These are phyloP conservation scores for Ranitomeya imitator DNA, from an alignment of 2,113 vertebrate genomes.

Conservation along the genomic window DNA sequence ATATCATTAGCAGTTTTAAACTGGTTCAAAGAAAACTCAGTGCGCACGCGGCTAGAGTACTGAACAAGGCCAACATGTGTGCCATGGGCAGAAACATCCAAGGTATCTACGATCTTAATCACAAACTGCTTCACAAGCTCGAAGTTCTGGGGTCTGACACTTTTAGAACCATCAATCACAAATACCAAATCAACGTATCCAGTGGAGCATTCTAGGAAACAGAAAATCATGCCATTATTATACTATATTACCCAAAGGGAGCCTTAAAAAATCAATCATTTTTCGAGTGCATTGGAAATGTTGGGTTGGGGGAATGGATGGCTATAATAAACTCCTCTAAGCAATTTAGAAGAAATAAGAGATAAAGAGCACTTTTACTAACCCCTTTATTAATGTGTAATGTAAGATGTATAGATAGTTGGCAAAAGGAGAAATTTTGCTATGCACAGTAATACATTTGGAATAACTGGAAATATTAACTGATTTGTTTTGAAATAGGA, in stretches of 20 bases:
- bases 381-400: no score
- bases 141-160: slow-evolving; percentile 93
- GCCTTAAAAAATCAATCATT: background rate
- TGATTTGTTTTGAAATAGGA: no score
- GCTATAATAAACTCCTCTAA: background rate
- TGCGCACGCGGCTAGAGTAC: slow-evolving; percentile 92
- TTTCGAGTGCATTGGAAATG: background rate
- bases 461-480: no score
- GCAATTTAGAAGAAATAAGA: no score
- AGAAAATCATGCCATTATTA: background rate
- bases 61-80: slow-evolving; percentile 92
- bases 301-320: background rate
- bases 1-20: slow-evolving; percentile 84
- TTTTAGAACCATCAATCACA: slow-evolving; percentile 94
- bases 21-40: slow-evolving; percentile 90
- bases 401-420: no score
- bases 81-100: slow-evolving; percentile 87
- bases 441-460: no score
- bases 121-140: slow-evolving; percentile 97
- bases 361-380: no score
- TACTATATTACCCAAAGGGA: background rate
- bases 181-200: slow-evolving; percentile 90
- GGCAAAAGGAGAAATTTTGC: no score
- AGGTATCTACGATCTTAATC: slow-evolving; percentile 91
- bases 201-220: slow-evolving; percentile 79